A percentile compares a stretch with the other conserved stretches of the same genome.
These are phyloP conservation scores for Nesogale talazaci DNA, from an alignment of 2,113 vertebrate genomes.

Conservation along the genomic window DNA sequence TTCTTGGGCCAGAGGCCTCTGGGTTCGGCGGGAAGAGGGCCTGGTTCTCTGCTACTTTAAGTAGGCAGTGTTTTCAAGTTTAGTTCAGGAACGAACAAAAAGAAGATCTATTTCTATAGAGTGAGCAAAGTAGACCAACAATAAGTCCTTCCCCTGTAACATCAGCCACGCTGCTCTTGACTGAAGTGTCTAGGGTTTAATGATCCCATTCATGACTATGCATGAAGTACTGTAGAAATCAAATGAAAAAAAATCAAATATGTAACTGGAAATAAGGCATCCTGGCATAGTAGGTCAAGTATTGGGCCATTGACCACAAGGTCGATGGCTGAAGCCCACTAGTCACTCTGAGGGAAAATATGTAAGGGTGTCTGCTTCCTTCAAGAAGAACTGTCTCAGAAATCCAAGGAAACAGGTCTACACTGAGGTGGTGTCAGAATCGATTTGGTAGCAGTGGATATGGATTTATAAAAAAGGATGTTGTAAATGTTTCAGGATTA, in stretches of 20 bases:
- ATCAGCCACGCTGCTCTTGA: slow-evolving; percentile 10
- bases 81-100: slow-evolving; percentile 49
- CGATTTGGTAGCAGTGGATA: too few relatives aligned
- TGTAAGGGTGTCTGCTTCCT: too few relatives aligned
- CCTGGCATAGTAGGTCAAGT: too few relatives aligned
- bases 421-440: too few relatives aligned
- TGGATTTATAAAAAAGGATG: too few relatives aligned
- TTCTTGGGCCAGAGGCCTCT: slow-evolving; percentile 11
- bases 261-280: slow-evolving; percentile 22
- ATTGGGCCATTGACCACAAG: too few relatives aligned
- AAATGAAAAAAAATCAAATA: slow-evolving; percentile 15
- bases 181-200: slow-evolving; percentile 20
- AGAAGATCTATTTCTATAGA: slow-evolving; percentile 6
- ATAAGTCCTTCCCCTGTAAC: slow-evolving; percentile 35
- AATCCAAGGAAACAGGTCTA: too few relatives aligned
- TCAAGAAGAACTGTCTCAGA: too few relatives aligned
- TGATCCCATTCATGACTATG: slow-evolving; percentile 4
- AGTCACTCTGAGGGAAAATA: neutral
- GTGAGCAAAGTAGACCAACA: slow-evolving; percentile 10
- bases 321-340: too few relatives aligned
- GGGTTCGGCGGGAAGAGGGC: neutral
- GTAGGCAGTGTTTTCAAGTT: slow-evolving; percentile 52
- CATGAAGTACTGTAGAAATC: slow-evolving; percentile 20
- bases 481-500: slow-evolving; percentile 19
- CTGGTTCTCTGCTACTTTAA: slow-evolving; percentile 51